These are phyloP conservation scores for Limosa lapponica DNA, from an alignment of 2,797 vertebrate species.

Conservation along the genomic window DNA sequence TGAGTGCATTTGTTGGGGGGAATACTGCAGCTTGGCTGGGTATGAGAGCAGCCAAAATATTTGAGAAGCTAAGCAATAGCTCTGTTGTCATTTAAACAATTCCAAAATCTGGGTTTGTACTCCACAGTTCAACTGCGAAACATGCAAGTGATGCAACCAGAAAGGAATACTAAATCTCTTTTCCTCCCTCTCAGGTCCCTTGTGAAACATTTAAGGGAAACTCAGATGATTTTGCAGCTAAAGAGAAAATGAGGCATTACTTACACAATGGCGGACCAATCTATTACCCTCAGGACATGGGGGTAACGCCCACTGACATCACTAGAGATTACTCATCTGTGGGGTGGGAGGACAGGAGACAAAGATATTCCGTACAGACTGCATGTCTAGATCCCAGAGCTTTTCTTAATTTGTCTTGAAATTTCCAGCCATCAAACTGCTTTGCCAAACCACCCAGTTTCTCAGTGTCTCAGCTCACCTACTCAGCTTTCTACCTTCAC, in stretches of 20 bases:
- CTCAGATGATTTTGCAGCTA: slow-evolving; percentile 22
- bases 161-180: slow-evolving; percentile 48
- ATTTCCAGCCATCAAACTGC: neutral
- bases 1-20: neutral
- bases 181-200: slow-evolving; percentile 29
- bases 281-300: neutral
- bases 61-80: slow-evolving; percentile 34
- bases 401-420: slow-evolving; percentile 8
- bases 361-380: neutral
- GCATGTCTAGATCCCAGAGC: neutral
- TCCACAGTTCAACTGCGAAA: neutral
- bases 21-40: neutral
- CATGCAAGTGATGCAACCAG: slow-evolving; percentile 26
- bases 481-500: neutral
- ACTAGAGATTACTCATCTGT: slow-evolving; percentile 49
- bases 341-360: slow-evolving; percentile 1
- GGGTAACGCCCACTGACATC: slow-evolving; percentile 52
- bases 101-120: neutral
- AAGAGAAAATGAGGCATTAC: slow-evolving; percentile 19
- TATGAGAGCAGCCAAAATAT: slow-evolving; percentile 23
- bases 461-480: slow-evolving; percentile 12
- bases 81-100: slow-evolving; percentile 23
- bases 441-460: slow-evolving; percentile 17
- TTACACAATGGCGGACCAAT: neutral
- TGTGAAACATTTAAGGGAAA: slow-evolving; percentile 27